Base-by-base conservation (phyloP, 2,797 vertebrate species). In the Myripristis murdjan region DNA sequence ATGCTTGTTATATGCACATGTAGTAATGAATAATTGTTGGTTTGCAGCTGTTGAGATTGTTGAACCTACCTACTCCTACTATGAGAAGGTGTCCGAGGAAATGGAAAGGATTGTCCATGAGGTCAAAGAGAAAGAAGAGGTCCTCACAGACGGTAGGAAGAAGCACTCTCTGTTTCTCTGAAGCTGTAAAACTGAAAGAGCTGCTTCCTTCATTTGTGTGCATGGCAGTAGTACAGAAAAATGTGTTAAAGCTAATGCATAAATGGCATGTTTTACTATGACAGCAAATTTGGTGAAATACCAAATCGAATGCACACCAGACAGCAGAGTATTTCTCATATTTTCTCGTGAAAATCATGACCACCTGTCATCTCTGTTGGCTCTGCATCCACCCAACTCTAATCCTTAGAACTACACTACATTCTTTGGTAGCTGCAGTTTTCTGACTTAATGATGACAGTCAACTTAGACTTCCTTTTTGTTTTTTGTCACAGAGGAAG, bases 81-180 rank as follows among this genome's bases (percentile, higher is more conserved):
- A 95, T 46, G 80, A 95, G 0, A 94, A 81, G 3, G 90, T 96
- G 47, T 91, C 96, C 0, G 90, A 95, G 44, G 96, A 96, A 85
- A 82, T 95, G 1, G 89, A 95, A 47, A 91, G 79, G 82, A 95
- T 96, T 0, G 90, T 95, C 35, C 90, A 94, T 8, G 95, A 95
- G 77, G 91, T 94, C 1, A 88, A 94, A 84, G 88, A 81, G 8
- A 92, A 89, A 28, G 91, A 92, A 63, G 84, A 90, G 70, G 76
- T 24, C 14, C 90, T 93, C 3, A 69, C 85, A 52, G 83, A 95
- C 23, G 94, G 93, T 89, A 81, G 86, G 70, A 64, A 41, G 2
- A 35, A 5, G 33, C 15, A 9, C n/a, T 31, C 26, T 14, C 26
- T 0, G 2, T 14, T 64, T 60, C n/a, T 55, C 22, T 48, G 55